Conservation (phyloP, 2,888 invertebrate species). For the Cyaniris semiargus region DNA sequence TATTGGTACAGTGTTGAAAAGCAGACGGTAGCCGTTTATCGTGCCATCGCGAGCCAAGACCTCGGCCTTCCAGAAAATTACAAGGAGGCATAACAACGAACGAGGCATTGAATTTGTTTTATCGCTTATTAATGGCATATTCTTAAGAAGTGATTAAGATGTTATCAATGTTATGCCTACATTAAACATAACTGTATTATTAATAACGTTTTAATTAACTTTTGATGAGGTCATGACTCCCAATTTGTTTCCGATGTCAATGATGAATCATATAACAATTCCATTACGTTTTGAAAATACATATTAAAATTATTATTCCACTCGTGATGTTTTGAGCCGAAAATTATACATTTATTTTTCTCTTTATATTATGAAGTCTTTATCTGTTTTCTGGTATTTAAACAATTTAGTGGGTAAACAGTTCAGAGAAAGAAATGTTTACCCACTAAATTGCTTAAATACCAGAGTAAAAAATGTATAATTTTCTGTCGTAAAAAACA, state of each 20-base stretch:
- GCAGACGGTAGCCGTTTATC: slow-evolving; percentile 55
- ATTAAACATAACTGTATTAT: neutral
- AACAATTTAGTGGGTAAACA: too few species aligned
- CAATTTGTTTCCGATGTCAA: neutral
- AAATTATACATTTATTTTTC: too few species aligned
- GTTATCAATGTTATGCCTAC: neutral
- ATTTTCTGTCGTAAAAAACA: too few species aligned
- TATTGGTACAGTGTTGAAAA: slow-evolving; percentile 47
- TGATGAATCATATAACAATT: neutral
- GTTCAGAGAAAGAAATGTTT: too few species aligned
- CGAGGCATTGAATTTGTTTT: slow-evolving; percentile 34
- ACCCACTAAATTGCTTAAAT: too few species aligned
- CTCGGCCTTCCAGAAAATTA: slow-evolving; percentile 42
- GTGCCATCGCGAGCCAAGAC: slow-evolving; percentile 51
- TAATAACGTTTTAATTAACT: neutral
- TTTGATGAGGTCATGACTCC: neutral
- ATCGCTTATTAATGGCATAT: neutral
- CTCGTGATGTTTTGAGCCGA: too few species aligned
- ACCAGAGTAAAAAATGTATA: too few species aligned
- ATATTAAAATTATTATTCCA: neutral
- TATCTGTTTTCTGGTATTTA: too few species aligned
- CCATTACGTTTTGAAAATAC: neutral
- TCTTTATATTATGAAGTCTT: too few species aligned
- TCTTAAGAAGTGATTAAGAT: neutral
- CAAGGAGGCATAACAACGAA: slow-evolving; percentile 31